Conservation (phyloP, 1,140 invertebrate species). For the Caerostris extrusa region DNA sequence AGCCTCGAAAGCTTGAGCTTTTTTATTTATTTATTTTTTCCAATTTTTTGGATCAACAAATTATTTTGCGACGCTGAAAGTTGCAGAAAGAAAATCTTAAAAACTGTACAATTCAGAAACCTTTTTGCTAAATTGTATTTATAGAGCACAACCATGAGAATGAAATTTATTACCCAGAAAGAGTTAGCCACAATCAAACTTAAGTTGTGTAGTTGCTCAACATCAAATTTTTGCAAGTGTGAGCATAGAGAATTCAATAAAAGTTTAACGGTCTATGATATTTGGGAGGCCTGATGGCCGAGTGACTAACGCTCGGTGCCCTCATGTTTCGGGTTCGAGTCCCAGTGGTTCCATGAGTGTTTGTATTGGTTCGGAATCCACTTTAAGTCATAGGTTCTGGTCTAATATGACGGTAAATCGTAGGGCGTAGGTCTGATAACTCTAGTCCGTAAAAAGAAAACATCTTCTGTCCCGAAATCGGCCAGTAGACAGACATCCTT, state of each 20-base stretch:
- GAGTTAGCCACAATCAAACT: background rate
- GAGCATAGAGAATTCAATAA: background rate
- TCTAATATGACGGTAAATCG: no score
- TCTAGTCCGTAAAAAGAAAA: no score
- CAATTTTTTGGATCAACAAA: background rate
- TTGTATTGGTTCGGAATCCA: no score
- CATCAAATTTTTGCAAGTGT: background rate
- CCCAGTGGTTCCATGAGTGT: no score
- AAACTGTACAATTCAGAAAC: background rate
- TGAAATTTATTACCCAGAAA: background rate
- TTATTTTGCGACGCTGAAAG: constrained; percentile 14
- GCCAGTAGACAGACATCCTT: no score
- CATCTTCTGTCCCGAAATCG: no score
- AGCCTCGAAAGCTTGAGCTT: background rate
- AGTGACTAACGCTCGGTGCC: no score
- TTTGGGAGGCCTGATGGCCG: no score
- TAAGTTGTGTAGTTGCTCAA: background rate
- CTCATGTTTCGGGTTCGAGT: no score
- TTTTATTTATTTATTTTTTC: no score
- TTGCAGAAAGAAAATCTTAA: background rate
- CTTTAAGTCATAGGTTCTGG: no score
- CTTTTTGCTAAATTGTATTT: constrained; percentile 10
- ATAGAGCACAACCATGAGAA: background rate
- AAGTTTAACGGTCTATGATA: background rate
- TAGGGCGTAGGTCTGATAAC: no score